Conservation (phyloP, 1,140 invertebrate genomes). For the Drosophila miranda region DNA sequence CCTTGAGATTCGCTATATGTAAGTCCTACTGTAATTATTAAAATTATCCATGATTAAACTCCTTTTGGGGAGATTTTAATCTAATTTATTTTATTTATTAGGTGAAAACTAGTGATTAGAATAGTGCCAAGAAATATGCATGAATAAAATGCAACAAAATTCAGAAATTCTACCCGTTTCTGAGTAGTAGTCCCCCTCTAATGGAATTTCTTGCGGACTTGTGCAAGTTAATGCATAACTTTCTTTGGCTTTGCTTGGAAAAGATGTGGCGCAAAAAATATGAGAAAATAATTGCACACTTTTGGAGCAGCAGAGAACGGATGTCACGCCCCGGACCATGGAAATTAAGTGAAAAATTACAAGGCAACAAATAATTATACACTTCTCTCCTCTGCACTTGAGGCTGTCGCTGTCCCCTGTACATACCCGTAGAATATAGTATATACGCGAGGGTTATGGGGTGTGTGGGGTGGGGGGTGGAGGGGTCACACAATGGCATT, state of each 20-base stretch:
- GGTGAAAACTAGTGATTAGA: too few relatives aligned
- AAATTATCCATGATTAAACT: too few relatives aligned
- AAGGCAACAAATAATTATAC: slow-evolving; percentile 74
- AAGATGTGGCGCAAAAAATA: slow-evolving; percentile 6
- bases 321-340: slow-evolving; percentile 67
- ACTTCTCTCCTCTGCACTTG: slow-evolving; percentile 68
- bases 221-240: slow-evolving; percentile 16
- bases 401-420: slow-evolving; percentile 14
- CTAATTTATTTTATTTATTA: too few relatives aligned
- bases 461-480: slow-evolving; percentile 12
- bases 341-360: slow-evolving; percentile 76
- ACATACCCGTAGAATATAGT: too few relatives aligned
- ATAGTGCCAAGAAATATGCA: too few relatives aligned
- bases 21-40: too few relatives aligned
- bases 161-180: too few relatives aligned
- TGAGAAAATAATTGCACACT: slow-evolving; percentile 64
- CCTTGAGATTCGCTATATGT: too few relatives aligned
- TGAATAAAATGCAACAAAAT: too few relatives aligned
- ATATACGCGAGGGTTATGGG: neutral
- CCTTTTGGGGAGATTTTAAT: too few relatives aligned
- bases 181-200: too few relatives aligned
- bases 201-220: neutral
- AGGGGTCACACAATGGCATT: slow-evolving; percentile 71
- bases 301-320: slow-evolving; percentile 40
- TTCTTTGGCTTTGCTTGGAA: slow-evolving; percentile 13